These are phyloP conservation scores for Geotrypetes seraphini DNA, from an alignment of 2,797 vertebrate genomes.

Conservation along the genomic window DNA sequence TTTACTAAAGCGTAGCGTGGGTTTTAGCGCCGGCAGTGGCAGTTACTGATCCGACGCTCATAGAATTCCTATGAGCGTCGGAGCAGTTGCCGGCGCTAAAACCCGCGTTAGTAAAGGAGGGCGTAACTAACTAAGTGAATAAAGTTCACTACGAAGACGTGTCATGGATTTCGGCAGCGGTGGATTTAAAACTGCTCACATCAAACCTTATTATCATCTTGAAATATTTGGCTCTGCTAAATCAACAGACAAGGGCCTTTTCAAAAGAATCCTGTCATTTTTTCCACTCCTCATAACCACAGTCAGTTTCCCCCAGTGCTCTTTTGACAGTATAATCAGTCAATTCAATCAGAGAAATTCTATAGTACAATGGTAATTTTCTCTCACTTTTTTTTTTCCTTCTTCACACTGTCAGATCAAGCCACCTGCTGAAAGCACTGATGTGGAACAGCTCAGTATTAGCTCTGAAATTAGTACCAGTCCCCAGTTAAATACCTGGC, in stretches of 20 bases:
- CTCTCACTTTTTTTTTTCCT: conserved; percentile 45
- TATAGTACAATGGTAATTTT: conserved; percentile 73
- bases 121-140: too few relatives aligned
- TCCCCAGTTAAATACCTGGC: conserved; percentile 88
- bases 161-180: conserved; percentile 14
- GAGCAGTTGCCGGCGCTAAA: too few relatives aligned
- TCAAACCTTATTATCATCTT: conserved; percentile 31
- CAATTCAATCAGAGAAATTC: conserved; percentile 75
- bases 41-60: too few relatives aligned
- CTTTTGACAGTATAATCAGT: conserved; percentile 67
- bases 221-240: conserved; percentile 41
- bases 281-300: conserved; percentile 36
- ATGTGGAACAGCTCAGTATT: conserved; percentile 89
- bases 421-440: conserved; percentile 76
- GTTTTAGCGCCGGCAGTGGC: too few relatives aligned
- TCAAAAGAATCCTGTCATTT: conserved; percentile 37
- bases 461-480: conserved; percentile 94
- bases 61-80: too few relatives aligned
- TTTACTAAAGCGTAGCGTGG: too few relatives aligned
- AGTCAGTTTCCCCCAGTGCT: conserved; percentile 45
- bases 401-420: conserved; percentile 62
- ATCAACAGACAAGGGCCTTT: conserved; percentile 28
- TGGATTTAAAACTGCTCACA: conserved; percentile 37
- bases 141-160: too few relatives aligned
- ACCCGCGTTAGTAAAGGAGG: too few relatives aligned